Evolutionary conservation across 2,888 invertebrate species (phyloP), one percentile per base, ranked within the genome.

Genomic region (Eustalomyia histrio): DNA sequence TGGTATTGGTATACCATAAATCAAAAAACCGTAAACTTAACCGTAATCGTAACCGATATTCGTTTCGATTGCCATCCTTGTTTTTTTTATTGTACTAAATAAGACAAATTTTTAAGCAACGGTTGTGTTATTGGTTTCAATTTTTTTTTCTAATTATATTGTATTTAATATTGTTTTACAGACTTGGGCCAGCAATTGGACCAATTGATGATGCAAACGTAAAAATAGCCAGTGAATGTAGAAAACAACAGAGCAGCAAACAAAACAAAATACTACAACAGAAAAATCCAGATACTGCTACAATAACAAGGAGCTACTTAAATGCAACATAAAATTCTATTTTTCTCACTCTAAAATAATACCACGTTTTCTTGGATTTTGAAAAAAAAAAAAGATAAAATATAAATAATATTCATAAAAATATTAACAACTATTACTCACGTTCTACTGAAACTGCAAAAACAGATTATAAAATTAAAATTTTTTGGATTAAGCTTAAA

Each of bases 181-280:
- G 88, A 88, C 90, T 60, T 91, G 91, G 91, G 87, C 90, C 74
- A 88, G 89, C 65, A 89, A 90, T 80, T 89, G 88, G 88, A 87
- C 86, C 72, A 88, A 88, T 79, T 88, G 86, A 89, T 87, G 84
- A 76, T 79, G 71, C 60, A 80, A 75, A 71, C 58, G 65, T 47
- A 79, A 87, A 87, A 87, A 84, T 47, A 87, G 81, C 74, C 78
- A 81, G 65, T 81, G 74, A 81, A 78, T 78, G 33, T 50, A 14
- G 21, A 78, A 39, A 60, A 53, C 55, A 10, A 18, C 24, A 55
- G 8, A 60, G 14, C 55, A 43, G 43, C 53, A 68, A 67, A 16
- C 14, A 16, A 17, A 39, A 55, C 0, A 8, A 86, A 84, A 85
- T 84, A 86, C 43, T 79, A 69, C 58, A 79, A 72, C 8, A 55